A percentile compares a stretch with the other conserved stretches of the same genome.
phyloP scores from a whole-genome alignment of 2,113 vertebrate genomes.

The Odontophorus gujanensis region DNA sequence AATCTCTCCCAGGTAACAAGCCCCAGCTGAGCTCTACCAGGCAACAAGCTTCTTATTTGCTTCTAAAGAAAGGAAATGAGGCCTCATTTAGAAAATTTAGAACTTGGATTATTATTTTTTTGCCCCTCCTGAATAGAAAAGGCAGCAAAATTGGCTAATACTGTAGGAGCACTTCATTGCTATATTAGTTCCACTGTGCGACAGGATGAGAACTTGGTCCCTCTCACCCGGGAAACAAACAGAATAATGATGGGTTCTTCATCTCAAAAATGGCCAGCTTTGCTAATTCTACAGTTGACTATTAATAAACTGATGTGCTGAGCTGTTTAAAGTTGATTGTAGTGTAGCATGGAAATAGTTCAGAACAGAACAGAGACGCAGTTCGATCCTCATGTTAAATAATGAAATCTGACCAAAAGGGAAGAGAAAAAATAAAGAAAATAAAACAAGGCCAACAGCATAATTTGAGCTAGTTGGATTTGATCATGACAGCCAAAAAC shows the following conservation, averaged over 20 bases:
- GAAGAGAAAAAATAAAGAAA: fast-evolving
- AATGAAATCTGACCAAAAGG: not conserved
- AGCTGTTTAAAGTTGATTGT: not conserved
- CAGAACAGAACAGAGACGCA: not conserved
- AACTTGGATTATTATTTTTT: not conserved
- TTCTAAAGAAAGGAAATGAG: constrained; percentile 28
- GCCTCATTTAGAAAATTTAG: constrained; percentile 27
- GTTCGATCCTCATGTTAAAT: not conserved
- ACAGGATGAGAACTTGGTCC: not conserved
- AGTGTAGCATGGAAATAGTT: not conserved
- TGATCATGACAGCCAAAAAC: not conserved
- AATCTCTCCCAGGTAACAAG: constrained; percentile 42
- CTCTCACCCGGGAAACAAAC: not conserved
- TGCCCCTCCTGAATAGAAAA: not conserved
- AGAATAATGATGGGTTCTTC: not conserved
- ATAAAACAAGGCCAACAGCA: too few relatives aligned
- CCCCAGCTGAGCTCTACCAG: constrained; percentile 45
- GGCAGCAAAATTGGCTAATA: constrained; percentile 12
- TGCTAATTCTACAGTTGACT: fast-evolving
- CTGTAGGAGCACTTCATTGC: not conserved
- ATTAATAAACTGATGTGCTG: not conserved
- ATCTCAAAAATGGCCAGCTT: not conserved
- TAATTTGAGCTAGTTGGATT: not conserved
- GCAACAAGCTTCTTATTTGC: constrained; percentile 29
- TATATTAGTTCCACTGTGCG: not conserved